Percentiles rank a stretch among this genome's conserved stretches.
These are phyloP conservation scores for Parazoanthus atlanticus DNA, from an alignment of 92 coral and sea anemone genomes.

Conservation along the genomic window DNA sequence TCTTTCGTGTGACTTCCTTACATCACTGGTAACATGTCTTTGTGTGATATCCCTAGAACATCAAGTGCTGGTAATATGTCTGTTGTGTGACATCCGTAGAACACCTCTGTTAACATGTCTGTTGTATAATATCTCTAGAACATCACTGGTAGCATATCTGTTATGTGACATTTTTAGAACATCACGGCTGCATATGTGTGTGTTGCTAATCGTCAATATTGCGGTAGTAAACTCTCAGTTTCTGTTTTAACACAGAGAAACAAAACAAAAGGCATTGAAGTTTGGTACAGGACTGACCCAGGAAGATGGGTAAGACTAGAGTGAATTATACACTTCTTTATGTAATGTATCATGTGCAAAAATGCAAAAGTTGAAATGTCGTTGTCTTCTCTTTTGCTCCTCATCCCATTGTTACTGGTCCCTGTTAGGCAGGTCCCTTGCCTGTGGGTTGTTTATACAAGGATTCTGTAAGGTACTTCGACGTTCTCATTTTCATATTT, in stretches of 20 bases:
- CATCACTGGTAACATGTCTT: no score
- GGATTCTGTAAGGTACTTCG: not conserved
- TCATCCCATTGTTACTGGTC: not conserved
- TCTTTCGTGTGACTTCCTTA: no score
- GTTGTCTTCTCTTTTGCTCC: no score
- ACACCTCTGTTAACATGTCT: not conserved
- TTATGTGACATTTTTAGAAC: not conserved
- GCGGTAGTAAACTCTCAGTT: no score
- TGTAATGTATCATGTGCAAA: no score
- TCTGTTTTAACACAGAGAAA: constrained; percentile 64
- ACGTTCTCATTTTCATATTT: no score
- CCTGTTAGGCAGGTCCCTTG: not conserved
- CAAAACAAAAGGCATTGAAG: constrained; percentile 75
- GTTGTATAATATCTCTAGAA: no score
- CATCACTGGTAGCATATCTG: not conserved
- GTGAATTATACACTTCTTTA: not conserved
- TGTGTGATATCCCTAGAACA: not conserved
- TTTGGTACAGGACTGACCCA: constrained; percentile 51
- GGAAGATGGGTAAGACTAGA: constrained; percentile 59
- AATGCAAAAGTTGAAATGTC: not conserved
- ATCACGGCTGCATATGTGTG: not conserved
- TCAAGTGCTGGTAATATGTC: not conserved
- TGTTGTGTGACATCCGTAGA: not conserved
- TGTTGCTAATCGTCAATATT: not conserved
- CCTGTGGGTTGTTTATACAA: not conserved